Percentiles rank a stretch among this genome's conserved stretches.
Evolutionary conservation across 2,888 invertebrate genomes (phyloP).

Genomic region (Antheraea yamamai): DNA sequence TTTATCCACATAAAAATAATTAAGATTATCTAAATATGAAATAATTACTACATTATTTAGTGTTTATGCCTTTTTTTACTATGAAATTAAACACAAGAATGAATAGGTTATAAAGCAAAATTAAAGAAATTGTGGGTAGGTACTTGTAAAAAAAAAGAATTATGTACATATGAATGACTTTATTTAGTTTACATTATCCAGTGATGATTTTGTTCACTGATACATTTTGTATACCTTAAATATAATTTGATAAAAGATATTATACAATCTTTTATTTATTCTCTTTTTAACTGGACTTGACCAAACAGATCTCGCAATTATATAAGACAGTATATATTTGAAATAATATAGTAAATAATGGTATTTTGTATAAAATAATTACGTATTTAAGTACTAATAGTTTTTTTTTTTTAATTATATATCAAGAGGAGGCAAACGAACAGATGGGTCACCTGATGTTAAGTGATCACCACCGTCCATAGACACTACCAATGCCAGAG

Average conservation of each 20-base stretch:
- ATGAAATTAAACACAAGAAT: background rate
- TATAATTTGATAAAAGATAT: constrained; percentile 1
- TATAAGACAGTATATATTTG: no score
- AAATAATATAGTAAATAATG: no score
- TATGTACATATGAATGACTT: background rate
- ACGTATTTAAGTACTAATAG: background rate
- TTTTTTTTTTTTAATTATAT: no score
- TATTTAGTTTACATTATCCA: background rate
- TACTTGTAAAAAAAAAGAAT: background rate
- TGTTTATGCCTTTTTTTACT: background rate
- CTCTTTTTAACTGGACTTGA: background rate
- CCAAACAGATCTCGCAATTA: background rate
- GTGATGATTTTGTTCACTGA: background rate
- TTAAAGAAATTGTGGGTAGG: background rate
- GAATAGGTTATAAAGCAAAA: background rate
- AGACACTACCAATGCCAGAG: no score
- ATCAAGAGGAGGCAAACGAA: no score
- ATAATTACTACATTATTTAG: no score
- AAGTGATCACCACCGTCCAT: no score
- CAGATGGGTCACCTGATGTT: no score
- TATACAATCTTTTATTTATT: background rate
- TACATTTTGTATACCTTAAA: background rate
- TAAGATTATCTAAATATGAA: no score
- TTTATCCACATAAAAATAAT: no score
- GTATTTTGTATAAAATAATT: background rate